phyloP scores from a whole-genome alignment of 2,113 vertebrate genomes.

The Mirounga angustirostris region DNA sequence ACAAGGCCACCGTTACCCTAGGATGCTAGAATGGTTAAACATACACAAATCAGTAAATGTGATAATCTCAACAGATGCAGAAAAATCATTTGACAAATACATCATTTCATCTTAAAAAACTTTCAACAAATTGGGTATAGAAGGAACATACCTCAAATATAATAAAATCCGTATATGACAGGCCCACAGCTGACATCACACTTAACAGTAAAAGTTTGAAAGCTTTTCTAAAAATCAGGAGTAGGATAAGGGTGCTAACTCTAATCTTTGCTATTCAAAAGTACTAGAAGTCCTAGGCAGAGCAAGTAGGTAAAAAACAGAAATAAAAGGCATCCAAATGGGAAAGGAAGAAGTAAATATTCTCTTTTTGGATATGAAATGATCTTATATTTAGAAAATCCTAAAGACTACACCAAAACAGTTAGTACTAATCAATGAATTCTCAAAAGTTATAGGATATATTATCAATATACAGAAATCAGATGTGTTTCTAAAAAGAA shows the following conservation, averaged over 20 bases:
- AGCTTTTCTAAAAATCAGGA: background rate
- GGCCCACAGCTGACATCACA: background rate
- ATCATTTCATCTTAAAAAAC: background rate
- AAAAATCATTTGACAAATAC: background rate
- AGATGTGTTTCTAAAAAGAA: background rate
- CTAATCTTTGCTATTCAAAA: background rate
- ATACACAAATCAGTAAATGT: background rate
- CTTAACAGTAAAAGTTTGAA: background rate
- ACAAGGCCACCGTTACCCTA: background rate
- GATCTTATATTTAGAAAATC: background rate
- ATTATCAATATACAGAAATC: background rate
- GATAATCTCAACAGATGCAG: background rate
- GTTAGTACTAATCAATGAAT: background rate
- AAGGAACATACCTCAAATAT: background rate
- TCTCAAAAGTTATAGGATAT: background rate
- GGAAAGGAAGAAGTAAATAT: background rate
- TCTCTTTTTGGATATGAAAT: background rate
- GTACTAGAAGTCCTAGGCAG: background rate
- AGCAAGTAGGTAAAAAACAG: background rate
- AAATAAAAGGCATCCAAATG: background rate
- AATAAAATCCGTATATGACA: background rate
- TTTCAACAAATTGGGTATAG: background rate
- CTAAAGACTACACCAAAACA: background rate
- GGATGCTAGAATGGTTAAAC: background rate
- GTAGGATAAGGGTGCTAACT: background rate